These are phyloP conservation scores for Euspilapteryx auroguttella DNA, from an alignment of 2,888 invertebrate species.

Conservation along the genomic window DNA sequence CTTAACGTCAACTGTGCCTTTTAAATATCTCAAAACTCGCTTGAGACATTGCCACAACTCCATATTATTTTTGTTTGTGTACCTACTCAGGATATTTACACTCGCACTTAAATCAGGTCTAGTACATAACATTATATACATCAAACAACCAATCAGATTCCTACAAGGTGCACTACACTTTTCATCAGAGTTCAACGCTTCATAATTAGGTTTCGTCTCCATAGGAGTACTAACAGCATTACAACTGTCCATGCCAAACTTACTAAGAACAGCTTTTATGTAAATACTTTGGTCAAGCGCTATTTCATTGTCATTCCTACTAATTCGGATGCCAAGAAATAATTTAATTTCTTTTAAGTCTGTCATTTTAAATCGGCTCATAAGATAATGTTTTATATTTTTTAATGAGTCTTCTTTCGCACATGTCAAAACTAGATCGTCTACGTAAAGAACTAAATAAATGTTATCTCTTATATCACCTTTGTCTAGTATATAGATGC, in stretches of 20 bases:
- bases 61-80: conserved; percentile 11
- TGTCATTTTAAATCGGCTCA: conserved; percentile 9
- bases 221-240: conserved; percentile 8
- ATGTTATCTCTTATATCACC: conserved; percentile 8
- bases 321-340: conserved; percentile 12
- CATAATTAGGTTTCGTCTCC: conserved; percentile 8
- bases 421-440: conserved; percentile 7
- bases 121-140: conserved; percentile 5
- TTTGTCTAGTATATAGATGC: conserved; percentile 9
- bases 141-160: conserved; percentile 9
- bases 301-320: conserved; percentile 7
- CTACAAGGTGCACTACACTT: conserved; percentile 8
- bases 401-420: conserved; percentile 5
- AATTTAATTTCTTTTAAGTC: too few species aligned
- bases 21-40: conserved; percentile 13
- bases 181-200: conserved; percentile 5
- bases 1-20: conserved; percentile 13
- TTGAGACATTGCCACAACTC: conserved; percentile 13
- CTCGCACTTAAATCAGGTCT: conserved; percentile 11
- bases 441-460: conserved; percentile 10
- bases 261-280: conserved; percentile 9
- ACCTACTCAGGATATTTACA: conserved; percentile 13
- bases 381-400: conserved; percentile 8
- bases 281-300: conserved; percentile 9
- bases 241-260: conserved; percentile 11